phyloP scores from a whole-genome alignment of 2,113 vertebrate genomes.

The Cathartes aura region DNA sequence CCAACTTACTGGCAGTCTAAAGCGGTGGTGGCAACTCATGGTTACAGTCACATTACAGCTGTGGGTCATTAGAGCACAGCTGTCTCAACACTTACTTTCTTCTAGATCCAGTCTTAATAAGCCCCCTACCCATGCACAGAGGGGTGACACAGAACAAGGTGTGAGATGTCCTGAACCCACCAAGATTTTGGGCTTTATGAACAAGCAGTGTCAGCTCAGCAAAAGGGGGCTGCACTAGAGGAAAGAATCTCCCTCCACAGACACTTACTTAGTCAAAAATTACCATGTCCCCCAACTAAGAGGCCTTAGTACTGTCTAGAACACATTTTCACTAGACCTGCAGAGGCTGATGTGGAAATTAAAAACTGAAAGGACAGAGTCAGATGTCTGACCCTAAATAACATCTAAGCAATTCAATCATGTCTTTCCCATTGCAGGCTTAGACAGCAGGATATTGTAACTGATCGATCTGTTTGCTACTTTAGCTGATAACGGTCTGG shows the following conservation, averaged over 20 bases:
- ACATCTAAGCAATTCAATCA: constrained; percentile 46
- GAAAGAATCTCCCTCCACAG: not conserved
- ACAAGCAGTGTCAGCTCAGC: not conserved
- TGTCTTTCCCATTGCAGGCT: constrained; percentile 42
- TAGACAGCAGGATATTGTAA: constrained; percentile 32
- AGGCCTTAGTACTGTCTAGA: not conserved
- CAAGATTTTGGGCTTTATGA: not conserved
- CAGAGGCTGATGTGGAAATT: constrained; percentile 11
- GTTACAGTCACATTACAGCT: not conserved
- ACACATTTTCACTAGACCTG: not conserved
- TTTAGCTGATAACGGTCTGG: not conserved
- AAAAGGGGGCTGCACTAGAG: not conserved
- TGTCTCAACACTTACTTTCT: not conserved
- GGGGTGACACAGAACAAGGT: not conserved
- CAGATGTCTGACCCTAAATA: constrained; percentile 63
- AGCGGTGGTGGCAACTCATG: not conserved
- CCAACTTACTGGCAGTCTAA: not conserved
- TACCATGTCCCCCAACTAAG: not conserved
- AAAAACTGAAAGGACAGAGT: constrained; percentile 28
- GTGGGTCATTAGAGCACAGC: not conserved
- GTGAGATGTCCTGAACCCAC: not conserved
- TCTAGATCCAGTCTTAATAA: not conserved
- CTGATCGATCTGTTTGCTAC: constrained; percentile 24
- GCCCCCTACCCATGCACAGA: not conserved
- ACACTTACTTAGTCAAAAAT: not conserved